Conservation (phyloP, 2,113 vertebrate species). For the Ptilonorhynchus violaceus region DNA sequence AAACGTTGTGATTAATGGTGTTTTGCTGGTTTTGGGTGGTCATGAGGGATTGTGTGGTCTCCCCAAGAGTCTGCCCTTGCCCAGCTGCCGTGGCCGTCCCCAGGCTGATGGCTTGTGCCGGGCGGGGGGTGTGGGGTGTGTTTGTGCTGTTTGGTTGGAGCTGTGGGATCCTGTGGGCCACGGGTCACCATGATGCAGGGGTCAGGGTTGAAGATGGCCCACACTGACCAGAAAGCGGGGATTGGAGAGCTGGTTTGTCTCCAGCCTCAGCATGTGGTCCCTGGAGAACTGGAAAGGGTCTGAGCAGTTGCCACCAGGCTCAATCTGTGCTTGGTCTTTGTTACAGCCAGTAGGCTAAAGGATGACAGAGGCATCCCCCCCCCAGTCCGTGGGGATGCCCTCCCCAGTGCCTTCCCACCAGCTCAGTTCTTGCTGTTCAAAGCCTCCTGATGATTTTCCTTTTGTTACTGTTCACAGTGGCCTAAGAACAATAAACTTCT, state of each 20-base stretch:
- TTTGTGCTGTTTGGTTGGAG: not conserved
- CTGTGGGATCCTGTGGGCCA: not conserved
- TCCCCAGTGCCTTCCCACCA: rapidly evolving
- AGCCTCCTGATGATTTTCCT: not conserved
- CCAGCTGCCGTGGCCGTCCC: not conserved
- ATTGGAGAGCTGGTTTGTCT: rapidly evolving
- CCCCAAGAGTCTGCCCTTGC: not conserved
- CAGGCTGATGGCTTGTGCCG: not conserved
- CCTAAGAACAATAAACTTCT: not conserved
- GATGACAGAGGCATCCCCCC: not conserved
- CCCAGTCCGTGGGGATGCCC: rapidly evolving
- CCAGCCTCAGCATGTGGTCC: rapidly evolving
- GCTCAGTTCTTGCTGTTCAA: not conserved
- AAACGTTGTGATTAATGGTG: not conserved
- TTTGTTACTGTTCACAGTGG: not conserved
- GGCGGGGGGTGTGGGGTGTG: not conserved
- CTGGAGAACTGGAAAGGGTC: not conserved
- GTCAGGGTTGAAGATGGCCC: rapidly evolving
- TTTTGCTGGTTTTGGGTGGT: not conserved
- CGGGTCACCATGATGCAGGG: not conserved
- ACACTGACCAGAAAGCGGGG: not conserved
- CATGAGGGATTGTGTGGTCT: not conserved
- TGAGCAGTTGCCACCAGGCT: not conserved
- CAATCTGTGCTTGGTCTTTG: not conserved
- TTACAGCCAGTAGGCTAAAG: not conserved